Evolutionary conservation across 1,140 invertebrate species (phyloP).

Genomic region (Heliconius himera): DNA sequence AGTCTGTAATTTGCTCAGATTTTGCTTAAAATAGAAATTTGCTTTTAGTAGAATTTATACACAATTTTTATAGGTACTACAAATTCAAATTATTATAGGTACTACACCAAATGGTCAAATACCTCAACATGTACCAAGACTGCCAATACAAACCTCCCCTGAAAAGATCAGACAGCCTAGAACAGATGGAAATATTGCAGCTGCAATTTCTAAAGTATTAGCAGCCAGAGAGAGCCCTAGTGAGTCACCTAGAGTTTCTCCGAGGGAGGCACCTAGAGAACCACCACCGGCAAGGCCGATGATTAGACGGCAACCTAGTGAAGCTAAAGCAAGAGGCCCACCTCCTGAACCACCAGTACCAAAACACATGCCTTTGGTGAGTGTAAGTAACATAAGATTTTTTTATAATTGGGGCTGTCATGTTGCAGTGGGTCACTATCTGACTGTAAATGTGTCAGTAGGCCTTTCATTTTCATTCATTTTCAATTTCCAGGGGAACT

Average conservation of each 20-base stretch:
- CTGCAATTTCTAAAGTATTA: constrained; percentile 65
- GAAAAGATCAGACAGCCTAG: constrained; percentile 57
- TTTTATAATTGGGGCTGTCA: too few relatives aligned
- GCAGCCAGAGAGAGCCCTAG: constrained; percentile 48
- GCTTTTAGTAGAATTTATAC: too few relatives aligned
- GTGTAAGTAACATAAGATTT: constrained; percentile 39
- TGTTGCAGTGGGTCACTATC: background rate
- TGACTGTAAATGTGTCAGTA: too few relatives aligned
- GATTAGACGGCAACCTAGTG: constrained; percentile 66
- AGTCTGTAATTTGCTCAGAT: too few relatives aligned
- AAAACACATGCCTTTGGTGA: constrained; percentile 75
- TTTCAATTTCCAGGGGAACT: background rate
- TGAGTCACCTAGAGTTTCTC: background rate
- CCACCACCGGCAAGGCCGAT: constrained; percentile 51
- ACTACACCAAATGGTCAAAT: constrained; percentile 68
- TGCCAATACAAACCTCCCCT: constrained; percentile 57
- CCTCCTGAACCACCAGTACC: constrained; percentile 73
- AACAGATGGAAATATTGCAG: constrained; percentile 59
- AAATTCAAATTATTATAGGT: constrained; percentile 43
- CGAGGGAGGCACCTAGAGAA: constrained; percentile 45
- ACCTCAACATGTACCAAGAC: constrained; percentile 61
- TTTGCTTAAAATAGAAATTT: too few relatives aligned
- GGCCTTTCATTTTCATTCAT: background rate
- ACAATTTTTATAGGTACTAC: constrained; percentile 51
- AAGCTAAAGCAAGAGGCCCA: constrained; percentile 65